A percentile compares a stretch with the other conserved stretches of the same genome.
Conservation (phyloP, 2,113 vertebrate genomes). For the Acanthisitta chloris region DNA sequence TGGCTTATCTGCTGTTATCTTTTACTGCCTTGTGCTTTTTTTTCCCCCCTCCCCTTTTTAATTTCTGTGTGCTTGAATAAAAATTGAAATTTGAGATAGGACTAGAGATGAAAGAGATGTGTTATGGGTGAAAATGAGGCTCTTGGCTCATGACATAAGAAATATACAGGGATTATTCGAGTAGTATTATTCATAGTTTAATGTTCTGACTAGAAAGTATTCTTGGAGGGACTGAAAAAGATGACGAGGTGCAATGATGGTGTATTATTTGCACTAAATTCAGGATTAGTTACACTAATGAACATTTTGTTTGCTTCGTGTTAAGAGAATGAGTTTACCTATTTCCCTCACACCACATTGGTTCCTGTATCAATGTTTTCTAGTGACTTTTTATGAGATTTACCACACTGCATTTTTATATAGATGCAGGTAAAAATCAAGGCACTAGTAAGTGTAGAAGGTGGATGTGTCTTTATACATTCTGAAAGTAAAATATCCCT, state of each 20-base stretch:
- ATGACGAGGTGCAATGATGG: background rate
- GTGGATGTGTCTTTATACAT: fast-evolving
- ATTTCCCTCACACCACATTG: background rate
- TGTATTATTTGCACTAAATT: background rate
- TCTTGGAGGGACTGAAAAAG: background rate
- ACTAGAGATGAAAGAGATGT: background rate
- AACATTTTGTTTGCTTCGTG: background rate
- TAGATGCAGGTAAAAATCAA: background rate
- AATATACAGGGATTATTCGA: background rate
- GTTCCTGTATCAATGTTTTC: background rate
- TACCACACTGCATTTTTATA: background rate
- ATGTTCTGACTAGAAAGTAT: background rate
- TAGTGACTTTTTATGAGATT: background rate
- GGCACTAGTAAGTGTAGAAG: background rate
- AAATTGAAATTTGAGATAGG: background rate
- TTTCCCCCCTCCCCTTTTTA: background rate
- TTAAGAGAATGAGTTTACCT: background rate
- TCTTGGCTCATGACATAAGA: background rate
- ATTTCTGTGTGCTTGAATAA: background rate
- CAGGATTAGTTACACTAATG: background rate
- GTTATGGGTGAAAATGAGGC: background rate
- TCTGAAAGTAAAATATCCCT: no score
- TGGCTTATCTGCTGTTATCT: background rate
- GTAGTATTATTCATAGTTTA: background rate
- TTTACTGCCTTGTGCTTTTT: background rate